A percentile compares a stretch with the other conserved stretches of the same genome.
Evolutionary conservation across 2,888 invertebrate species (phyloP).

Genomic region (Volucella inanis): DNA sequence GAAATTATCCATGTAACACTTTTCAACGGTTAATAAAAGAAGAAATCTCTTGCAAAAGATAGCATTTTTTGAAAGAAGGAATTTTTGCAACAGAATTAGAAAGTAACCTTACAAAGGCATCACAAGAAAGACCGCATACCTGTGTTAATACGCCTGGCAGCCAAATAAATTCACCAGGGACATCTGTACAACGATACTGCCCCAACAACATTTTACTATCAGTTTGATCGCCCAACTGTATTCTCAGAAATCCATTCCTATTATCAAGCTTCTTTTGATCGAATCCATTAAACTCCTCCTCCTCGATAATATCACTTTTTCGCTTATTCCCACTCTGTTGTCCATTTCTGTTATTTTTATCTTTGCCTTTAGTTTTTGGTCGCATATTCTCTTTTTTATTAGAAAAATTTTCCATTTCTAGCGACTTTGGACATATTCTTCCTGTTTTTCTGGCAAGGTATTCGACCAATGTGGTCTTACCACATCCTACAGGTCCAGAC

Average conservation of each 20-base stretch:
- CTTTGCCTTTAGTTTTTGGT: conserved; percentile 41
- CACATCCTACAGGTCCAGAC: conserved; percentile 95
- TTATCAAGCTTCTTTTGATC: conserved; percentile 42
- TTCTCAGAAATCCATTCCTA: conserved; percentile 87
- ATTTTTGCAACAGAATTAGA: background rate
- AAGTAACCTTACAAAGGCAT: background rate
- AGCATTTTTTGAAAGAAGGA: background rate
- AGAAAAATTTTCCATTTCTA: conserved; percentile 76
- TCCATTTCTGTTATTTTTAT: conserved; percentile 58
- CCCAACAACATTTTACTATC: conserved; percentile 98
- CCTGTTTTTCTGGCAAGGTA: conserved; percentile 93
- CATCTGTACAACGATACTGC: conserved; percentile 91
- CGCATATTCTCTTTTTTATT: conserved; percentile 74
- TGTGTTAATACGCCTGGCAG: conserved; percentile 96
- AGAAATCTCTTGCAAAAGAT: too few species aligned
- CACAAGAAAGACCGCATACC: conserved; percentile 81
- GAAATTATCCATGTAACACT: too few species aligned
- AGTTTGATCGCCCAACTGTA: conserved; percentile 98
- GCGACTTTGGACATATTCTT: conserved; percentile 81
- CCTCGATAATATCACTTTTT: conserved; percentile 71
- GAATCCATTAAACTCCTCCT: conserved; percentile 58
- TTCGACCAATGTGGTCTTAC: conserved; percentile 95
- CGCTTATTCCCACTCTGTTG: conserved; percentile 75
- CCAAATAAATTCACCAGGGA: conserved; percentile 99
- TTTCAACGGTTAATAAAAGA: too few species aligned